phyloP scores from a whole-genome alignment of 2,113 vertebrate genomes.

The Scophthalmus maximus region DNA sequence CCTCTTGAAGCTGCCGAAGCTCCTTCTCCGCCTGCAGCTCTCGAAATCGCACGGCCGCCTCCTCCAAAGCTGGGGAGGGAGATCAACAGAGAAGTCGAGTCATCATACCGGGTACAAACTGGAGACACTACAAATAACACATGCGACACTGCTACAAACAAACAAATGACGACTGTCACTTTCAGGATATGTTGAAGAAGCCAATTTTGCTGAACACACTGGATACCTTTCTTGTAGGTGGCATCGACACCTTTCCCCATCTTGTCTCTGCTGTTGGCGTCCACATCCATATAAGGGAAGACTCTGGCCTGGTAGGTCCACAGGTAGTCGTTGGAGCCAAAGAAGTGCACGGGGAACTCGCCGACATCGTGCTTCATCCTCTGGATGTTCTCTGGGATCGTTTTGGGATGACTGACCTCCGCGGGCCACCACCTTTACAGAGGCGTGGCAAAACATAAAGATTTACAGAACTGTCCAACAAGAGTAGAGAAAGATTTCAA shows the following conservation, averaged over 20 bases:
- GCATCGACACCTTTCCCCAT: constrained; percentile 97
- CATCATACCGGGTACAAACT: neutral
- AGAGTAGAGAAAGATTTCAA: neutral
- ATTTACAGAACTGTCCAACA: neutral
- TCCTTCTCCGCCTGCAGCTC: constrained; percentile 97
- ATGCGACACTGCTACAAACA: no score
- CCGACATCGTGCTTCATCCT: constrained; percentile 96
- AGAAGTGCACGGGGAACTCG: constrained; percentile 98
- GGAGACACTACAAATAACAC: neutral
- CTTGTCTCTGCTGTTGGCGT: constrained; percentile 97
- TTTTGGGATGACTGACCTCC: constrained; percentile 95
- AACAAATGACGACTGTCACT: accelerated
- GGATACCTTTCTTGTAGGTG: constrained; percentile 94
- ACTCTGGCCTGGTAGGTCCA: constrained; percentile 99
- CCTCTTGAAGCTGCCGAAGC: constrained; percentile 94
- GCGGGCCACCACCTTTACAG: constrained; percentile 95
- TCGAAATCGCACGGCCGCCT: constrained; percentile 93
- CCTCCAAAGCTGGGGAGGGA: constrained; percentile 88
- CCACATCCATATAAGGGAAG: constrained; percentile 98
- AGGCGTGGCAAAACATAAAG: neutral
- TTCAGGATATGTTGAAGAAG: neutral
- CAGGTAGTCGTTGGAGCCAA: constrained; percentile 97
- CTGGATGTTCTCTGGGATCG: constrained; percentile 95
- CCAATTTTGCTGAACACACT: neutral
- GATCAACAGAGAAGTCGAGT: neutral